These are phyloP conservation scores for Arenaria interpres DNA, from an alignment of 2,113 vertebrate species.

Conservation along the genomic window DNA sequence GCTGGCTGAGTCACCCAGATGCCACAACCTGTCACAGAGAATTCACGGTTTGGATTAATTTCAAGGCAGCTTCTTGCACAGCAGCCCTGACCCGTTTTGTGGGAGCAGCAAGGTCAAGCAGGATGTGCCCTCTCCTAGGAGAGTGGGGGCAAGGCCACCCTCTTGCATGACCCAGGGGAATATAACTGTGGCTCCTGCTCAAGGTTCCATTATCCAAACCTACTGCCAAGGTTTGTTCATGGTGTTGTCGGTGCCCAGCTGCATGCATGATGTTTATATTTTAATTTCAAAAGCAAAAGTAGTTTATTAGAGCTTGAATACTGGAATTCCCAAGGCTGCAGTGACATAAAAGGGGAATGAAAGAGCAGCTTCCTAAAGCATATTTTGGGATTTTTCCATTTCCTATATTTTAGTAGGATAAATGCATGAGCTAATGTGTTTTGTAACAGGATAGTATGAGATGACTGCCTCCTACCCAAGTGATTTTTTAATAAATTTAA, in stretches of 20 bases:
- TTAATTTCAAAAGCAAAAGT: neutral
- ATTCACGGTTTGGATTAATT: neutral
- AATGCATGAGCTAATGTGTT: neutral
- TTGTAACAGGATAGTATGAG: neutral
- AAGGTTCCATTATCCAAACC: neutral
- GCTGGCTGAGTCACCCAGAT: slow-evolving; percentile 41
- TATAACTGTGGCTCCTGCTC: neutral
- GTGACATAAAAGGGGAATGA: neutral
- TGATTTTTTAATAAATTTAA: neutral
- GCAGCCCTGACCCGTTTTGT: neutral
- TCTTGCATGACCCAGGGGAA: neutral
- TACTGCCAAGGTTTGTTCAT: neutral
- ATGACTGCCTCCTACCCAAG: neutral
- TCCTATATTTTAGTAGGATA: neutral
- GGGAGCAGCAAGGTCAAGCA: slow-evolving; percentile 3
- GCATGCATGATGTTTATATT: neutral
- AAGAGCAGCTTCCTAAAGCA: neutral
- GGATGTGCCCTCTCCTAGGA: neutral
- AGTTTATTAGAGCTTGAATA: neutral
- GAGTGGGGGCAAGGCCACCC: neutral
- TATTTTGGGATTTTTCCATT: neutral
- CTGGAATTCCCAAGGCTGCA: neutral
- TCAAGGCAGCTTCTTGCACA: neutral
- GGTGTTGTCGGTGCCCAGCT: too few species aligned
- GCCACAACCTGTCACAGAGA: slow-evolving; percentile 41